These are phyloP conservation scores for Dioctria linearis DNA, from an alignment of 2,888 invertebrate species.

Conservation along the genomic window DNA sequence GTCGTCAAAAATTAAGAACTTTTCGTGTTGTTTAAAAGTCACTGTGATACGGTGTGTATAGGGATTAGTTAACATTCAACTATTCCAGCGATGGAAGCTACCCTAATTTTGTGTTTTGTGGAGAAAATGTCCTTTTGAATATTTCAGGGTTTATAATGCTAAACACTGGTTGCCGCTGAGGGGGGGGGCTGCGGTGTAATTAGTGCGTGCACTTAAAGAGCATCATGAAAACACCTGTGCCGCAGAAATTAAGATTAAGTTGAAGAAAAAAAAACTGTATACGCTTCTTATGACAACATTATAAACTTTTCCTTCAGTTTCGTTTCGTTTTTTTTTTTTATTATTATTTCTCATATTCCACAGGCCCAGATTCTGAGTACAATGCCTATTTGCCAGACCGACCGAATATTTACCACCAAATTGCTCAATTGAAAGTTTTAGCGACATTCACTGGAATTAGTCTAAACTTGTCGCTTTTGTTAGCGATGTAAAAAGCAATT, in stretches of 20 bases:
- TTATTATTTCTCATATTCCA: too few species aligned
- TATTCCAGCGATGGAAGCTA: background rate
- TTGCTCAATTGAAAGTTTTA: conserved; percentile 26
- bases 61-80: conserved; percentile 9
- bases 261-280: conserved; percentile 29
- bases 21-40: conserved; percentile 23
- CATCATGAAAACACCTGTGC: conserved; percentile 40
- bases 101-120: background rate
- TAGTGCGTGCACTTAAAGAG: conserved; percentile 48
- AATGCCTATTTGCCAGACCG: too few species aligned
- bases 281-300: background rate
- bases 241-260: background rate
- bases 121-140: conserved; percentile 29
- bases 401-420: background rate
- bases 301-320: background rate
- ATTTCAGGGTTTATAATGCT: too few species aligned
- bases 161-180: background rate
- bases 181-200: conserved; percentile 20
- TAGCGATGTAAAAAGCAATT: conserved; percentile 33
- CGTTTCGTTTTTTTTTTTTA: too few species aligned
- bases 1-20: conserved; percentile 37
- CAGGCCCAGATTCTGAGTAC: too few species aligned
- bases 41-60: conserved; percentile 10
- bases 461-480: conserved; percentile 14
- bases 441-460: background rate